Evolutionary conservation across 2,888 invertebrate genomes (phyloP).

Genomic region (Zonitis immaculata): DNA sequence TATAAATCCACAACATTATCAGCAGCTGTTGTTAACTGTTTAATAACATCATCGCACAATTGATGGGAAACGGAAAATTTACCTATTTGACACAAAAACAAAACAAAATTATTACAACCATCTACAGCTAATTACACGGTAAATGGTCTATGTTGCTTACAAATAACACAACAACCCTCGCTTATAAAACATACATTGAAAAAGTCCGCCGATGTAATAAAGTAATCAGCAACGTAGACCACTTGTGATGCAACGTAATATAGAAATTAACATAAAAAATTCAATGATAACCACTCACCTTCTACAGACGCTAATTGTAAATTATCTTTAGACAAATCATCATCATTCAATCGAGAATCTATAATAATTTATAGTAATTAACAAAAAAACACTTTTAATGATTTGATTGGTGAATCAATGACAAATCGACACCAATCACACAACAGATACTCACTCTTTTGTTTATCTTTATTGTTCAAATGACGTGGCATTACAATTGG

Average conservation of each 20-base stretch:
- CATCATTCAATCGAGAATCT: constrained; percentile 22
- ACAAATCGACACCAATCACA: no score
- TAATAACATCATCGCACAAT: constrained; percentile 56
- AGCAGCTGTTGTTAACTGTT: constrained; percentile 61
- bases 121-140: no score
- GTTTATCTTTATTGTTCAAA: constrained; percentile 40
- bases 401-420: no score
- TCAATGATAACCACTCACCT: constrained; percentile 29
- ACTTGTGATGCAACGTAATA: background rate
- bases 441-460: constrained; percentile 36
- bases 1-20: constrained; percentile 68
- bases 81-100: no score
- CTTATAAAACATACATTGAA: no score
- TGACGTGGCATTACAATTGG: constrained; percentile 32
- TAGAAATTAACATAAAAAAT: background rate
- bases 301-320: constrained; percentile 35
- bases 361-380: no score
- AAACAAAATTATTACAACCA: no score
- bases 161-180: no score
- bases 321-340: constrained; percentile 33
- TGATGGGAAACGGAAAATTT: constrained; percentile 56
- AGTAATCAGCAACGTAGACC: no score
- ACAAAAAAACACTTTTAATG: background rate
- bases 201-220: no score
- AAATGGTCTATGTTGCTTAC: no score